Evolutionary conservation across 1,140 invertebrate genomes (phyloP).

Genomic region (Lordiphosa clarofinis): DNA sequence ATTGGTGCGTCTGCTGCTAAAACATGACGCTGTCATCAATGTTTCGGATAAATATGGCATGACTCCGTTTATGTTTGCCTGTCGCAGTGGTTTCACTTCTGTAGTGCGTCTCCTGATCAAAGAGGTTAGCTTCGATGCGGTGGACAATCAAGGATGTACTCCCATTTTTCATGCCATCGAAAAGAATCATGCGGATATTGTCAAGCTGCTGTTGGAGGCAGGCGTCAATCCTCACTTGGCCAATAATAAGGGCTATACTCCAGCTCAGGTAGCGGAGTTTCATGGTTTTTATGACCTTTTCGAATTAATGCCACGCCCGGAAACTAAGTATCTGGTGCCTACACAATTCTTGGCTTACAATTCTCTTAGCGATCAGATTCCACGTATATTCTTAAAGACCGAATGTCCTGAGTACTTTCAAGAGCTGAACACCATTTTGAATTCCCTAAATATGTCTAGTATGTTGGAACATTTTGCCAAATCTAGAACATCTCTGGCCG

Average conservation of each 20-base stretch:
- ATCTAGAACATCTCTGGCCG: slow-evolving; percentile 68
- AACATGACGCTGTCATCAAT: slow-evolving; percentile 70
- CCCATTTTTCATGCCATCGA: slow-evolving; percentile 81
- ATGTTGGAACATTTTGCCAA: slow-evolving; percentile 74
- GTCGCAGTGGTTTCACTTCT: slow-evolving; percentile 74
- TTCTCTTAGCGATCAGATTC: slow-evolving; percentile 64
- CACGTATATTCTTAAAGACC: slow-evolving; percentile 67
- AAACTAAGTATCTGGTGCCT: slow-evolving; percentile 46
- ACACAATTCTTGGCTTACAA: slow-evolving; percentile 50
- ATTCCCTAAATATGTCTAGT: slow-evolving; percentile 67
- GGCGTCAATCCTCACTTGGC: slow-evolving; percentile 66
- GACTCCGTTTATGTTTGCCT: slow-evolving; percentile 81
- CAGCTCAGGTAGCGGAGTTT: slow-evolving; percentile 78
- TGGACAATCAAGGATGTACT: slow-evolving; percentile 80
- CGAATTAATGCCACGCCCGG: slow-evolving; percentile 72
- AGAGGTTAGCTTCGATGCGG: slow-evolving; percentile 71
- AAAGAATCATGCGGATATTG: slow-evolving; percentile 75
- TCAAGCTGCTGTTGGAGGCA: slow-evolving; percentile 78
- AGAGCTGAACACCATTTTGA: slow-evolving; percentile 78
- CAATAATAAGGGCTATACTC: slow-evolving; percentile 80
- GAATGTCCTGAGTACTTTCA: slow-evolving; percentile 80
- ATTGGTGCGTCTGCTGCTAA: slow-evolving; percentile 53
- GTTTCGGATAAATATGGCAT: slow-evolving; percentile 77
- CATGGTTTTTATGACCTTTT: slow-evolving; percentile 79
- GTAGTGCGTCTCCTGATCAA: slow-evolving; percentile 78